These are phyloP conservation scores for Aporophyla lueneburgensis DNA, from an alignment of 2,888 invertebrate species.

Conservation along the genomic window DNA sequence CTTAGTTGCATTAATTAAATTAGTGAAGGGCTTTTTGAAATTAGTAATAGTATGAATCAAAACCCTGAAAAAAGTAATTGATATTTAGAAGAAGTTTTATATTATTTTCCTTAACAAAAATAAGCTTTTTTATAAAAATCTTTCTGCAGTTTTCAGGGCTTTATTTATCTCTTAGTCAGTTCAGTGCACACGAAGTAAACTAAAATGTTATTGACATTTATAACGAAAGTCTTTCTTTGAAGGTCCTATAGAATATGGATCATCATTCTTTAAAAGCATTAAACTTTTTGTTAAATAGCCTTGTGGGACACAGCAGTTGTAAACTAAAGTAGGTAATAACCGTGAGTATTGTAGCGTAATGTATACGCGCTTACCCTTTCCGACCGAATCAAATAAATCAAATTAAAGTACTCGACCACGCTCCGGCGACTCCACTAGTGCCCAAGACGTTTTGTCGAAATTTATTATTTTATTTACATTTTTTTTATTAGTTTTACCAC, in stretches of 20 bases:
- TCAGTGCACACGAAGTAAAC: background rate
- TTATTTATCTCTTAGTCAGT: background rate
- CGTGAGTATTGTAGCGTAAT: slow-evolving; percentile 81
- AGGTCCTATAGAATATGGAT: slow-evolving; percentile 38
- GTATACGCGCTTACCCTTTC: slow-evolving; percentile 87
- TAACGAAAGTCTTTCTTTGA: background rate
- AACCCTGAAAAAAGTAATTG: background rate
- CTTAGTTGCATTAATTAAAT: background rate
- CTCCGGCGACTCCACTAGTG: slow-evolving; percentile 85
- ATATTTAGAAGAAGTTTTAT: background rate
- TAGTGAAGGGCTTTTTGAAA: background rate
- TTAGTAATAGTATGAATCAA: background rate
- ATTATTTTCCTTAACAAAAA: background rate
- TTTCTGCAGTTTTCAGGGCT: background rate
- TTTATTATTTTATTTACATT: slow-evolving; percentile 90
- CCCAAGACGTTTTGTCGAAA: slow-evolving; percentile 91
- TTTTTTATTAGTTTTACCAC: slow-evolving; percentile 88
- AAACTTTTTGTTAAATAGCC: slow-evolving; percentile 71
- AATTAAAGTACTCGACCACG: slow-evolving; percentile 89
- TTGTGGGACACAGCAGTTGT: slow-evolving; percentile 65
- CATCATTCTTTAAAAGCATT: slow-evolving; percentile 55
- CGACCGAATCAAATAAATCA: slow-evolving; percentile 88
- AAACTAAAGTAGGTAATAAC: slow-evolving; percentile 66
- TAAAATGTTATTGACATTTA: background rate
- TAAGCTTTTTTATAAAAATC: background rate